These are phyloP conservation scores for Anguilla marmorata DNA, from an alignment of 2,797 vertebrate genomes.

Conservation along the genomic window DNA sequence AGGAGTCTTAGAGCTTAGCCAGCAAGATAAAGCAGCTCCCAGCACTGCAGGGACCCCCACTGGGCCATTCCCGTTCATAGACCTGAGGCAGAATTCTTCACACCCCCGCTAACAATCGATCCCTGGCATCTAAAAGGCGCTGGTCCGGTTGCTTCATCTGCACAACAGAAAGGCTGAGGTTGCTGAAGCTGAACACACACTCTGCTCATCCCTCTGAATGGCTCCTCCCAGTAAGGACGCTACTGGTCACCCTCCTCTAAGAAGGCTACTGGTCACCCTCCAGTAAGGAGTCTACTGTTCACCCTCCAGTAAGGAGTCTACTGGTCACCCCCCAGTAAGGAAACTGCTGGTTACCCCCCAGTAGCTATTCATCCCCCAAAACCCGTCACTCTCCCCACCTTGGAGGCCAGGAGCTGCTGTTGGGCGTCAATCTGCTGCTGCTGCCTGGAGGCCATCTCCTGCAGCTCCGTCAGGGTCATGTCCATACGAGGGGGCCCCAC, in stretches of 20 bases:
- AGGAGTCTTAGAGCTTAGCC: not conserved
- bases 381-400: slow-evolving; percentile 69
- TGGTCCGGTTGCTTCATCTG: not conserved
- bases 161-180: slow-evolving; percentile 7
- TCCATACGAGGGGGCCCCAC: slow-evolving; percentile 87
- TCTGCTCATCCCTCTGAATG: not conserved
- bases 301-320: too few relatives aligned
- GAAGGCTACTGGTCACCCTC: not conserved
- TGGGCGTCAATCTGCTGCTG: slow-evolving; percentile 96
- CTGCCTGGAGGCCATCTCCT: slow-evolving; percentile 96
- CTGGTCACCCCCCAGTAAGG: slow-evolving; percentile 34
- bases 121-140: not conserved
- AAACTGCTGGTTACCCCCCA: not conserved
- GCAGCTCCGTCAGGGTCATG: slow-evolving; percentile 92
- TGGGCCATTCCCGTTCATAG: not conserved
- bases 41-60: not conserved
- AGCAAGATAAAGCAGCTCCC: not conserved
- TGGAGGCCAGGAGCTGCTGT: slow-evolving; percentile 90
- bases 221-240: slow-evolving; percentile 32
- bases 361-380: not conserved
- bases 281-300: not conserved
- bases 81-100: not conserved
- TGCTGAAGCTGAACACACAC: slow-evolving; percentile 29
- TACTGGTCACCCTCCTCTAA: not conserved
- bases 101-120: not conserved